Base-by-base conservation (phyloP, 2,113 vertebrate species). In the Mionectes macconnelli region DNA sequence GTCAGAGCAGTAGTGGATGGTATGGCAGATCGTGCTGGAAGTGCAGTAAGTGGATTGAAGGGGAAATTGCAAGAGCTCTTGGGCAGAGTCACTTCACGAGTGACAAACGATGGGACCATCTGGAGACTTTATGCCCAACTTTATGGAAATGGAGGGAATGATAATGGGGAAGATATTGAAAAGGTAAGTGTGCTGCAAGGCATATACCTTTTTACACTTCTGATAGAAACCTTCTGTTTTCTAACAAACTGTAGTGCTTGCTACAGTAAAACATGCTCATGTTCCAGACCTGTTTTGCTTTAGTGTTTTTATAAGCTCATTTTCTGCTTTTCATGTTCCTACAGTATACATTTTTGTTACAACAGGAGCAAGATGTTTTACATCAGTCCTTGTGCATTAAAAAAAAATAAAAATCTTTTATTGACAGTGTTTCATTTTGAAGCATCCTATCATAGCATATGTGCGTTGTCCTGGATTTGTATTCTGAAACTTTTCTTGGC, bases 71-170 rank as follows among this genome's bases (percentile, higher is more conserved):
- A 97, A 91, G 99, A 99, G 89, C 98, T 99, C 17, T 93, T 99
- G 33, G 99, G 99, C 33, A 98, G 99, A 93, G 98, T 99, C 92
- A 99, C 98, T 30, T 98, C 99, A n/a, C 98, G 97, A 87, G 98
- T 99, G 96, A 99, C 98, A 81, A 98, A 95, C 6, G 98, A 99
- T 47, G 97, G 97, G 8, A 97, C 98, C 33, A 92, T 99, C 89
- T 99, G 99, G 99, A 98, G 94, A 86, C 98, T 99, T 84, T 99
- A 99, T 23, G 99, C 99, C 16, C 96, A 31, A 14, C 96, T 99
- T 6, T 98, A 98, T 40, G 99, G 98, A 37, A 97, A 98, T 6
- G 99, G 99, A 16, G 97, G 95, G 83, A 98, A 98, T 59, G 92
- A 92, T 39, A 97, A 89, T 59, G 63, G 82, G 28, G 98, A 99